Evolutionary conservation across 2,113 vertebrate genomes (phyloP).

Genomic region (Leucopternis melanops): DNA sequence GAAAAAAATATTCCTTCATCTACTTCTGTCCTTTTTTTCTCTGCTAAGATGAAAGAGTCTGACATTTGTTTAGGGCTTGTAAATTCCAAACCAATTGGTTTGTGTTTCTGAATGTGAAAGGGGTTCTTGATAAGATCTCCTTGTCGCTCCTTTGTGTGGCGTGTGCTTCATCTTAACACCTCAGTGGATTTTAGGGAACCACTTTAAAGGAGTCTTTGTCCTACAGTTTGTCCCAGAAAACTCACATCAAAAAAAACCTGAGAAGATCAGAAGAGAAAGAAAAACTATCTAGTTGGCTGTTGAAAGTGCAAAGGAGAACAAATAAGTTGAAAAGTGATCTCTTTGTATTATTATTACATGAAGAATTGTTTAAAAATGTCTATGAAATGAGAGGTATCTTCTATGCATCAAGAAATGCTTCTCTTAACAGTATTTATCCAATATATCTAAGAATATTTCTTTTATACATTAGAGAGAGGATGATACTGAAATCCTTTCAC

Average conservation of each 20-base stretch:
- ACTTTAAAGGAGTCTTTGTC: constrained; percentile 79
- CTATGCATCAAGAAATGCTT: background rate
- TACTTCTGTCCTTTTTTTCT: constrained; percentile 45
- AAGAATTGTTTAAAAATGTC: background rate
- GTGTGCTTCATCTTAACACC: constrained; percentile 80
- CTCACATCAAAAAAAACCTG: constrained; percentile 76
- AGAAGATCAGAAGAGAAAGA: constrained; percentile 71
- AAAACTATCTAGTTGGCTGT: constrained; percentile 9
- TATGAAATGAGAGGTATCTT: background rate
- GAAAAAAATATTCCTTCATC: constrained; percentile 40
- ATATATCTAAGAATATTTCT: background rate
- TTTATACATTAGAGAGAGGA: background rate
- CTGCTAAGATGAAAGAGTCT: constrained; percentile 70
- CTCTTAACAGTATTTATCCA: background rate
- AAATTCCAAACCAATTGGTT: constrained; percentile 76
- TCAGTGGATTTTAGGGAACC: constrained; percentile 74
- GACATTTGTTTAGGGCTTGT: constrained; percentile 78
- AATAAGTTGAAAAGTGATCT: constrained; percentile 3
- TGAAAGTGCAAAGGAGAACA: constrained; percentile 57
- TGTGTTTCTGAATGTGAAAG: constrained; percentile 76
- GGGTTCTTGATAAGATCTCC: constrained; percentile 69
- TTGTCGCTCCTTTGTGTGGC: constrained; percentile 76
- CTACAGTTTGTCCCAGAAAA: constrained; percentile 76
- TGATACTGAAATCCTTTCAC: background rate
- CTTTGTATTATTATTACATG: background rate